These are phyloP conservation scores for Pempheris klunzingeri DNA, from an alignment of 2,797 vertebrate genomes.

Conservation along the genomic window DNA sequence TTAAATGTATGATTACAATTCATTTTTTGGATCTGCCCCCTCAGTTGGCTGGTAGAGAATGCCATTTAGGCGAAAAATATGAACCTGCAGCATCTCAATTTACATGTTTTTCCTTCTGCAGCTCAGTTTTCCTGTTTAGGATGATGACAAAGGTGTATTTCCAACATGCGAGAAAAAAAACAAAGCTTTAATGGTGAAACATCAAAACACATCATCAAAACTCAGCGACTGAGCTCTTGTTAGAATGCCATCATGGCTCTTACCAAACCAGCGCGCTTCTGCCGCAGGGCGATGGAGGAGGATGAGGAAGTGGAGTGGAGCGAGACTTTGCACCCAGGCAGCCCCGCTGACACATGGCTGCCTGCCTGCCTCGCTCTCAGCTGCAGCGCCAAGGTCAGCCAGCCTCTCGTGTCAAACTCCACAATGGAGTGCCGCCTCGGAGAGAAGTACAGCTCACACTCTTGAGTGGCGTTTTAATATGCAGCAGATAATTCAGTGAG, in stretches of 20 bases:
- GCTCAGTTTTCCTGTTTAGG: background rate
- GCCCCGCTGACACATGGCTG: constrained; percentile 42
- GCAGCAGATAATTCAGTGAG: background rate
- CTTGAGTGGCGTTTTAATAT: background rate
- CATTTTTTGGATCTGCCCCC: background rate
- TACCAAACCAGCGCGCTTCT: constrained; percentile 22
- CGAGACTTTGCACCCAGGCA: constrained; percentile 19
- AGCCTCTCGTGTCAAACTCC: constrained; percentile 32
- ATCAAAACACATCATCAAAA: background rate
- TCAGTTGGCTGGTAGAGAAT: background rate
- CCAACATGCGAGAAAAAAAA: background rate
- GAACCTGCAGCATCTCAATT: background rate
- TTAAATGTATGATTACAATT: background rate
- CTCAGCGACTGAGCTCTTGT: constrained; percentile 7
- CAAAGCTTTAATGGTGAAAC: background rate
- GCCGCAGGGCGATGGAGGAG: constrained; percentile 33
- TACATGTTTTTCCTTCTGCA: background rate
- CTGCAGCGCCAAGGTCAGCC: constrained; percentile 56
- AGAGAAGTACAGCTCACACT: constrained; percentile 3
- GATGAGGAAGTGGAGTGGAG: constrained; percentile 36
- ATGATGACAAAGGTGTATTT: background rate
- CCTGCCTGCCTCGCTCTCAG: constrained; percentile 39
- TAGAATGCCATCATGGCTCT: constrained; percentile 12
- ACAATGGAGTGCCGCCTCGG: constrained; percentile 7
- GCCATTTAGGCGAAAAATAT: background rate